Conservation (phyloP, 37 sponge, comb jelly and placozoan species). For the Theonella swinhoei region DNA sequence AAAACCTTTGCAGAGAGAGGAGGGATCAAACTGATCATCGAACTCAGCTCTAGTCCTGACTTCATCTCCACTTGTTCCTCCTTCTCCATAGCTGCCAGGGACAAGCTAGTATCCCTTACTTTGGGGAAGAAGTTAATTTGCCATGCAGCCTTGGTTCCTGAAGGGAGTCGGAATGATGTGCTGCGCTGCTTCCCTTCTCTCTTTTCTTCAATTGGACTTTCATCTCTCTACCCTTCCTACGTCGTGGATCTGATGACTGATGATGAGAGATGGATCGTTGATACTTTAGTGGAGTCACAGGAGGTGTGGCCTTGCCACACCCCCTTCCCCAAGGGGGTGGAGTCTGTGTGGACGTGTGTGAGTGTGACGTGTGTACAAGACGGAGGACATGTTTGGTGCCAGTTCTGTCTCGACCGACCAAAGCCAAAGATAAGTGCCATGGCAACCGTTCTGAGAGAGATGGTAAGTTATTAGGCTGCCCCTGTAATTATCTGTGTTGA, state of each 20-base stretch:
- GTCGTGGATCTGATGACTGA: slow-evolving; percentile 30
- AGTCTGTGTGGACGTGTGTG: slow-evolving; percentile 48
- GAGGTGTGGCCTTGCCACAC: slow-evolving; percentile 32
- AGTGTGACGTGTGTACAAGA: slow-evolving; percentile 36
- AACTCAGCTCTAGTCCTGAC: neutral
- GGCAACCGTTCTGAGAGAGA: neutral
- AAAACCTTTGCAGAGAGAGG: slow-evolving; percentile 24
- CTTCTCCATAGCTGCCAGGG: slow-evolving; percentile 8
- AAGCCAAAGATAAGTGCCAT: neutral
- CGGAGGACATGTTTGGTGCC: slow-evolving; percentile 44
- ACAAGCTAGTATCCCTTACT: neutral
- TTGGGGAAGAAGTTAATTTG: slow-evolving; percentile 32
- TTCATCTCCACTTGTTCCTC: neutral
- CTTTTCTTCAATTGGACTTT: neutral
- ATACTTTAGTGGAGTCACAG: slow-evolving; percentile 14
- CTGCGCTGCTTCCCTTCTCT: slow-evolving; percentile 12
- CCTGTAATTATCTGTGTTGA: neutral
- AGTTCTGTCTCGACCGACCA: slow-evolving; percentile 35
- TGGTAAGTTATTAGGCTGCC: slow-evolving; percentile 19
- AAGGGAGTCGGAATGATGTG: neutral
- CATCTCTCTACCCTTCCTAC: slow-evolving; percentile 30
- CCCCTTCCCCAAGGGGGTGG: neutral
- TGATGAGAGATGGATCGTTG: slow-evolving; percentile 19
- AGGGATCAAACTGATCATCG: slow-evolving; percentile 39
- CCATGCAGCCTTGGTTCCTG: slow-evolving; percentile 15